Evolutionary conservation across 1,140 invertebrate species (phyloP).

Genomic region (Campoletis sonorensis): DNA sequence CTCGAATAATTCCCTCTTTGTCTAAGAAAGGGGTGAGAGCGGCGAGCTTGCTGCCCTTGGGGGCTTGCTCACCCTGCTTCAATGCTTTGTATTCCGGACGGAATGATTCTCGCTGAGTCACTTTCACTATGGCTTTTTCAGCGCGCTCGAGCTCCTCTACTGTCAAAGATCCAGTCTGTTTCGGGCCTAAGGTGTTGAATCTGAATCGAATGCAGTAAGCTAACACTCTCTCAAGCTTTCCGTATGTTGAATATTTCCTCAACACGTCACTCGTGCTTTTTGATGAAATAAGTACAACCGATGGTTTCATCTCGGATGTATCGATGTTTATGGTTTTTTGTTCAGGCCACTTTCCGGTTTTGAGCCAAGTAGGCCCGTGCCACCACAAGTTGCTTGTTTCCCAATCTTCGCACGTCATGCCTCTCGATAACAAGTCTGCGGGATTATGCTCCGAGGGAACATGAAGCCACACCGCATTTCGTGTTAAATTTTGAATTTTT

Average conservation of each 20-base stretch:
- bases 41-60: constrained; percentile 29
- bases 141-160: constrained; percentile 35
- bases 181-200: not conserved
- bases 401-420: not conserved
- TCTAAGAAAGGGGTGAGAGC: constrained; percentile 62
- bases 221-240: constrained; percentile 45
- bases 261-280: not conserved
- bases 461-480: constrained; percentile 46
- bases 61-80: constrained; percentile 30
- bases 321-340: not conserved
- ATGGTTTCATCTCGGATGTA: not conserved
- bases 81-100: too few species aligned
- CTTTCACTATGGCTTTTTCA: not conserved
- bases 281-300: not conserved
- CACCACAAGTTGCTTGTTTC: not conserved
- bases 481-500: not conserved
- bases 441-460: constrained; percentile 66
- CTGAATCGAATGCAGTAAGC: constrained; percentile 50
- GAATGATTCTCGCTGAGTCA: constrained; percentile 36
- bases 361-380: not conserved
- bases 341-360: not conserved
- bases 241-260: constrained; percentile 45
- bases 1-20: not conserved
- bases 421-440: not conserved
- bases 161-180: constrained; percentile 7